phyloP scores from a whole-genome alignment of 1,140 invertebrate species.

The Popillia japonica region DNA sequence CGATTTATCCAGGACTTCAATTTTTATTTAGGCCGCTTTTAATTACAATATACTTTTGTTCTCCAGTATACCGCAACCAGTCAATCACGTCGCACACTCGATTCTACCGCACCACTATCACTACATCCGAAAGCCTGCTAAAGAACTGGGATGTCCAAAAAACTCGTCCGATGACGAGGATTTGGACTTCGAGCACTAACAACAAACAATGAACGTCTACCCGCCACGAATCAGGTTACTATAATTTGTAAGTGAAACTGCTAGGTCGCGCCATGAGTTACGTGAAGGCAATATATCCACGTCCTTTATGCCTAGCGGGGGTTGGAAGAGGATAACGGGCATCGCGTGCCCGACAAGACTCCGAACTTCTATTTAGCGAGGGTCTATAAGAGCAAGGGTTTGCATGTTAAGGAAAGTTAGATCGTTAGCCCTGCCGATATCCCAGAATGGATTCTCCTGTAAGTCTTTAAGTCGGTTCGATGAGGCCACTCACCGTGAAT shows the following conservation, averaged over 20 bases:
- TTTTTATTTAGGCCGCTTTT: conserved; percentile 21
- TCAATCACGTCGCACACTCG: conserved; percentile 15
- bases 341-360: conserved; percentile 13
- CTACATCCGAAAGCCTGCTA: background rate
- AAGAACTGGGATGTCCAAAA: background rate
- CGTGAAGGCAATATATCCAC: conserved; percentile 4
- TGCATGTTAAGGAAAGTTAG: conserved; percentile 35
- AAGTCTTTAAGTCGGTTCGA: conserved; percentile 25
- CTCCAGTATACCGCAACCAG: conserved; percentile 11
- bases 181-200: background rate
- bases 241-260: conserved; percentile 30
- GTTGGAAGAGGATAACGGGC: conserved; percentile 22
- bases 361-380: conserved; percentile 16
- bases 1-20: conserved; percentile 8
- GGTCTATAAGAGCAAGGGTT: conserved; percentile 26
- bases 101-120: background rate
- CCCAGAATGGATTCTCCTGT: conserved; percentile 19
- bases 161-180: background rate
- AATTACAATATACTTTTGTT: conserved; percentile 31
- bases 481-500: background rate
- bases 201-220: conserved; percentile 16
- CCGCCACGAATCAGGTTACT: conserved; percentile 15
- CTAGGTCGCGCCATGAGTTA: conserved; percentile 1
- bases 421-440: conserved; percentile 31
- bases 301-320: background rate